These are phyloP conservation scores for Trichonephila inaurata DNA, from an alignment of 1,140 invertebrate genomes.

Conservation along the genomic window DNA sequence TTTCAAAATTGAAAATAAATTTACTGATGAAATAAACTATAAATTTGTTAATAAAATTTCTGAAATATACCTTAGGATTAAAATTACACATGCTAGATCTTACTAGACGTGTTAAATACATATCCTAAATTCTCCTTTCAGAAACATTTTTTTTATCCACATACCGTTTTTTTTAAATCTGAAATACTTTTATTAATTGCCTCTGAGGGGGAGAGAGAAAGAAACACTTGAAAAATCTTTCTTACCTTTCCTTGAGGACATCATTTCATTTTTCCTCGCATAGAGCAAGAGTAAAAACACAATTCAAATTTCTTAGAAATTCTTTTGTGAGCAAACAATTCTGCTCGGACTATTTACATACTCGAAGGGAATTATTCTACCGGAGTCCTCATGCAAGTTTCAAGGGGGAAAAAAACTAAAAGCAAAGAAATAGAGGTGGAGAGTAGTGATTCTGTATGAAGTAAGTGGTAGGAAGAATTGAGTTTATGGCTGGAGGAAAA, in stretches of 20 bases:
- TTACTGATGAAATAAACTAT: too few species aligned
- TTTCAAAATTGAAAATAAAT: too few species aligned
- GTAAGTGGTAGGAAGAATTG: not conserved
- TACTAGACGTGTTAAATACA: too few species aligned
- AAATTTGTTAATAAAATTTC: too few species aligned
- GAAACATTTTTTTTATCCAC: too few species aligned
- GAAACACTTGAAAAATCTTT: not conserved
- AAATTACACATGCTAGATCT: too few species aligned
- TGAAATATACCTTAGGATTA: too few species aligned
- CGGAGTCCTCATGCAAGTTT: not conserved
- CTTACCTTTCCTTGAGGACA: not conserved
- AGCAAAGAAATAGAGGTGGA: not conserved
- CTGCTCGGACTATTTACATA: not conserved
- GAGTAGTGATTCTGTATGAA: constrained; percentile 12
- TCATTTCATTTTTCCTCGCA: not conserved
- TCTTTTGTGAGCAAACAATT: not conserved
- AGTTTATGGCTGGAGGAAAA: constrained; percentile 12
- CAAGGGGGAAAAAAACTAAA: not conserved
- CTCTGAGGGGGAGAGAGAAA: too few species aligned
- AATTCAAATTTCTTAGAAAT: constrained; percentile 5
- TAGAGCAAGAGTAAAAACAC: not conserved
- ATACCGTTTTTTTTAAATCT: too few species aligned
- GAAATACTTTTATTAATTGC: too few species aligned
- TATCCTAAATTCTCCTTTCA: too few species aligned
- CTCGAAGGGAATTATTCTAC: not conserved